A percentile compares a stretch with the other conserved stretches of the same genome.
phyloP scores from a whole-genome alignment of 1,140 invertebrate genomes.

The Zeugodacus cucurbitae region DNA sequence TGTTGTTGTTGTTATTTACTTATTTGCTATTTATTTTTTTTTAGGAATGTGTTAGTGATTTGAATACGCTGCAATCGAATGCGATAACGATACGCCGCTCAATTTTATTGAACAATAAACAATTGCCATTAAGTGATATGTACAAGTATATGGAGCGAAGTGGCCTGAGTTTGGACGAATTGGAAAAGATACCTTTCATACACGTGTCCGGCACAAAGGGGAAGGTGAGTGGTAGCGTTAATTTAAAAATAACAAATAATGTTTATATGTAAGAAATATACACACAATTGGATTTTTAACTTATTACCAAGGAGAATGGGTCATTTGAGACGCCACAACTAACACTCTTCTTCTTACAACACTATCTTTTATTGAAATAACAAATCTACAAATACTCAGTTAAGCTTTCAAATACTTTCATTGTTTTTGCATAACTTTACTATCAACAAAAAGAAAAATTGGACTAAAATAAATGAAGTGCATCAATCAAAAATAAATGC shows the following conservation, averaged over 20 bases:
- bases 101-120: slow-evolving; percentile 61
- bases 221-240: slow-evolving; percentile 68
- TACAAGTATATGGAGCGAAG: slow-evolving; percentile 72
- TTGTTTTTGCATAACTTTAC: no score
- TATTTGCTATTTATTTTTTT: background rate
- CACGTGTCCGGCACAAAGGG: slow-evolving; percentile 98
- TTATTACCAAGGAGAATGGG: no score
- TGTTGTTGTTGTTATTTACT: background rate
- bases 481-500: background rate
- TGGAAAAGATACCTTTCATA: slow-evolving; percentile 84
- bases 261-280: no score
- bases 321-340: no score
- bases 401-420: no score
- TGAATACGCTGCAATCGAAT: slow-evolving; percentile 80
- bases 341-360: no score
- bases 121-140: slow-evolving; percentile 64
- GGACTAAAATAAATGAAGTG: background rate
- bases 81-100: slow-evolving; percentile 70
- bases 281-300: no score
- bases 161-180: slow-evolving; percentile 73
- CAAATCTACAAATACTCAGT: no score
- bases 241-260: background rate
- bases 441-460: no score
- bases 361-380: no score
- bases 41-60: slow-evolving; percentile 74